phyloP scores from a whole-genome alignment of 2,888 invertebrate genomes.

The Cantharis lateralis region DNA sequence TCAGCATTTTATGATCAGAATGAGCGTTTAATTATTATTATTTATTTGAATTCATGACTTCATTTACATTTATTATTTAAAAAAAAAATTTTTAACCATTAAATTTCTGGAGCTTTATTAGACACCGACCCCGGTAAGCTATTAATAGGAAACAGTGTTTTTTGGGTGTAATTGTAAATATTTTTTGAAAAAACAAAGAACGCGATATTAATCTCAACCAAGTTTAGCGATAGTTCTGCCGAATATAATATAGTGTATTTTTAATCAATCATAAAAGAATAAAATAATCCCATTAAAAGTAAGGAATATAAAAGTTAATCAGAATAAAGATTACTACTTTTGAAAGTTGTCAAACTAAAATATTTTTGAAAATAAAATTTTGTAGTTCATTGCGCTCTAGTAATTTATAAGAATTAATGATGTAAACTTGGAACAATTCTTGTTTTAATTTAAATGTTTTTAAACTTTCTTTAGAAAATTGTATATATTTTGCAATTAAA shows the following conservation, averaged over 20 bases:
- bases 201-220: too few species aligned
- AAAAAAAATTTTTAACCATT: too few species aligned
- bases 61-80: too few species aligned
- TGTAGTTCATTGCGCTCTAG: not conserved
- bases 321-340: not conserved
- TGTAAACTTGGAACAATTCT: not conserved
- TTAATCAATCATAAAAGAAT: not conserved
- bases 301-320: not conserved
- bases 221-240: too few species aligned
- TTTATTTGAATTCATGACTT: too few species aligned
- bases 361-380: not conserved
- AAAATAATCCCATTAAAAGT: not conserved
- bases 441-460: not conserved
- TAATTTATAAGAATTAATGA: not conserved
- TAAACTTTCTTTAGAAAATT: not conserved
- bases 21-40: too few species aligned
- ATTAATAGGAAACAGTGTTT: too few species aligned
- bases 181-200: too few species aligned
- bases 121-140: too few species aligned
- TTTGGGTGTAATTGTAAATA: too few species aligned
- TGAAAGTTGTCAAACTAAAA: not conserved
- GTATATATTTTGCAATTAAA: constrained; percentile 1
- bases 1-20: too few species aligned
- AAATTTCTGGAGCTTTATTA: too few species aligned
- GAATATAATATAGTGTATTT: not conserved